A percentile compares a stretch with the other conserved stretches of the same genome.
phyloP scores from a whole-genome alignment of 2,888 invertebrate species.

The Litoditis marina region DNA sequence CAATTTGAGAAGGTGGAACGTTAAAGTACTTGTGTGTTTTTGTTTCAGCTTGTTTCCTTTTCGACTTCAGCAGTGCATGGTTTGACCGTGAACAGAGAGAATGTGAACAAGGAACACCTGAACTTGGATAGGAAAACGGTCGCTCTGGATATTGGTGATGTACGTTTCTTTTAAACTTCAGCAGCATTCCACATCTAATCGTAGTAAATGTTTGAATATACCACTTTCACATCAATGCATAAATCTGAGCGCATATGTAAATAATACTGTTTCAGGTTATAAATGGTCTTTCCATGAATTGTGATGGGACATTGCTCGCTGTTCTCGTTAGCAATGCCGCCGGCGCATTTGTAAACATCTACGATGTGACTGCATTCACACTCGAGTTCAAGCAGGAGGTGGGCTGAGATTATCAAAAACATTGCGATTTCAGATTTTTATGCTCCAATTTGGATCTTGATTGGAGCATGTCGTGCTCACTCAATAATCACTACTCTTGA shows the following conservation, averaged over 20 bases:
- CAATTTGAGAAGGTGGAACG: no score
- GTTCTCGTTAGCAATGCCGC: slow-evolving; percentile 26
- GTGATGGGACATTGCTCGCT: slow-evolving; percentile 41
- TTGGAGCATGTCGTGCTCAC: no score
- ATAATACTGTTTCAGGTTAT: slow-evolving; percentile 13
- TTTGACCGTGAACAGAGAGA: slow-evolving; percentile 25
- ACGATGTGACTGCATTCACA: slow-evolving; percentile 29
- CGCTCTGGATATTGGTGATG: slow-evolving; percentile 12
- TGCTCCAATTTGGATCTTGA: no score
- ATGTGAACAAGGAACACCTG: slow-evolving; percentile 32
- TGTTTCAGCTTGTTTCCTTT: slow-evolving; percentile 25
- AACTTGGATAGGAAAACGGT: slow-evolving; percentile 24
- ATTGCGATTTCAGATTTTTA: no score
- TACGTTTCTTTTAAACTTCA: slow-evolving; percentile 5
- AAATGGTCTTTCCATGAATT: slow-evolving; percentile 29
- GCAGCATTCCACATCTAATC: no score
- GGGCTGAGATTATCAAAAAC: background rate
- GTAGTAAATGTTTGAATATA: no score
- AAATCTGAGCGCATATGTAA: background rate
- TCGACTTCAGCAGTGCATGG: slow-evolving; percentile 16
- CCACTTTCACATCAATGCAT: background rate
- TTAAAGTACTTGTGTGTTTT: no score
- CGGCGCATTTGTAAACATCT: slow-evolving; percentile 45
- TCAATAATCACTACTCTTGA: no score
- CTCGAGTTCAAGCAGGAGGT: slow-evolving; percentile 15